Percentiles rank a stretch among this genome's conserved stretches.
These are phyloP conservation scores for Coptodon bakossiorum DNA, from an alignment of 2,113 vertebrate species.

Conservation along the genomic window DNA sequence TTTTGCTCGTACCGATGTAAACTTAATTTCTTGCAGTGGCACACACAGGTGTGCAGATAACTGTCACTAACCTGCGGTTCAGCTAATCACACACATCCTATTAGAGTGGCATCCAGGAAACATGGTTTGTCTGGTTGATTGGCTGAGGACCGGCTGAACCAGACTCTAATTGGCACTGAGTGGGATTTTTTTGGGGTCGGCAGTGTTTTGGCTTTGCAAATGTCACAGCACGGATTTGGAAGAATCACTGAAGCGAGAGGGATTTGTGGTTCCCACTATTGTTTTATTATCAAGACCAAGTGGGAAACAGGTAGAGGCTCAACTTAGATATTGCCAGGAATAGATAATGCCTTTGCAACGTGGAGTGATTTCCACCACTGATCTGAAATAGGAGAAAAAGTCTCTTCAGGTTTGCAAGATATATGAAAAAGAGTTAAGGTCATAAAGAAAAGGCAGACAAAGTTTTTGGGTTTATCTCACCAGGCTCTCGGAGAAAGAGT, in stretches of 20 bases:
- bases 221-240: conserved; percentile 23
- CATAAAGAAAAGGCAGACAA: background rate
- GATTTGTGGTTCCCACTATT: conserved; percentile 9
- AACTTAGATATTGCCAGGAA: conserved; percentile 11
- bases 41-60: background rate
- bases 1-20: background rate
- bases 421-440: background rate
- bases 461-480: background rate
- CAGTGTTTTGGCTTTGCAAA: conserved; percentile 17
- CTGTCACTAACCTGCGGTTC: background rate
- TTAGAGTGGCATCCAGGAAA: background rate
- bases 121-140: background rate
- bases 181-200: background rate
- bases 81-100: background rate
- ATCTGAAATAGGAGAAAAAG: background rate
- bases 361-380: background rate
- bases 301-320: background rate
- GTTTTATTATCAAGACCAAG: background rate
- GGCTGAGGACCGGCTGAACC: background rate
- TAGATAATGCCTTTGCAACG: background rate
- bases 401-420: background rate
- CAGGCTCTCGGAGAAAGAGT: background rate
- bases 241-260: background rate
- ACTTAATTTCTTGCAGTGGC: background rate
- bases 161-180: conserved; percentile 31